Percentiles rank a stretch among this genome's conserved stretches.
Evolutionary conservation across 1,140 invertebrate genomes (phyloP).

Genomic region (Eurytemora carolleeae): DNA sequence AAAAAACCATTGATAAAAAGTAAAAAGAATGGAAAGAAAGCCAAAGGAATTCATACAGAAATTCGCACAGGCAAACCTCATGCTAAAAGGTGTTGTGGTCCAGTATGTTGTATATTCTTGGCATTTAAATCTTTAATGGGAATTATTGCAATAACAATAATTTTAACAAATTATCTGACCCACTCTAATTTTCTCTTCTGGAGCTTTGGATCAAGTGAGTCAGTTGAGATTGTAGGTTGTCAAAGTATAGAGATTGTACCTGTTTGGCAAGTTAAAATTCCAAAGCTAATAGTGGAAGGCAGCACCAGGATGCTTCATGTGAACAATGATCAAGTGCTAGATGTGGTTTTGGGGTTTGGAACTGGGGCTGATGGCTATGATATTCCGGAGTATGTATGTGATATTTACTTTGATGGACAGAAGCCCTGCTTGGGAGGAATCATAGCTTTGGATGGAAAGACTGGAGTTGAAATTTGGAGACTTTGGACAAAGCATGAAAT

Average conservation of each 20-base stretch:
- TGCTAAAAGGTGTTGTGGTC: slow-evolving; percentile 19
- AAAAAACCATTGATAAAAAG: slow-evolving; percentile 45
- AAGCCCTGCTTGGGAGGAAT: slow-evolving; percentile 52
- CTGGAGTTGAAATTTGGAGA: slow-evolving; percentile 50
- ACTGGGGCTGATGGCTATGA: slow-evolving; percentile 39
- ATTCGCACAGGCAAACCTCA: slow-evolving; percentile 18
- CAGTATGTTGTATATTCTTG: slow-evolving; percentile 21
- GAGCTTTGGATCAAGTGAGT: slow-evolving; percentile 18
- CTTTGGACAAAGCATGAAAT: slow-evolving; percentile 50
- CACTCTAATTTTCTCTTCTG: slow-evolving; percentile 27
- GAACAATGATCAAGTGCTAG: slow-evolving; percentile 46
- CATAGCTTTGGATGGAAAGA: slow-evolving; percentile 47
- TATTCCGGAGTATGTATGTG: slow-evolving; percentile 34
- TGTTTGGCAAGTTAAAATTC: slow-evolving; percentile 47
- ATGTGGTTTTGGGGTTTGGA: slow-evolving; percentile 56
- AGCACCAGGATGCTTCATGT: slow-evolving; percentile 47
- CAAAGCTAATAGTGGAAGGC: slow-evolving; percentile 52
- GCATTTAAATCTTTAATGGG: slow-evolving; percentile 20
- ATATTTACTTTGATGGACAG: slow-evolving; percentile 39
- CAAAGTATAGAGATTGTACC: slow-evolving; percentile 42
- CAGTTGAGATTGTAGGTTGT: slow-evolving; percentile 35
- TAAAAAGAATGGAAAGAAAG: slow-evolving; percentile 7
- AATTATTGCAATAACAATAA: slow-evolving; percentile 38
- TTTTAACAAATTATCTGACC: slow-evolving; percentile 43
- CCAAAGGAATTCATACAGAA: slow-evolving; percentile 17